These are phyloP conservation scores for Stomatorhinus ivindoensis DNA, from an alignment of 2,113 vertebrate genomes.

Conservation along the genomic window DNA sequence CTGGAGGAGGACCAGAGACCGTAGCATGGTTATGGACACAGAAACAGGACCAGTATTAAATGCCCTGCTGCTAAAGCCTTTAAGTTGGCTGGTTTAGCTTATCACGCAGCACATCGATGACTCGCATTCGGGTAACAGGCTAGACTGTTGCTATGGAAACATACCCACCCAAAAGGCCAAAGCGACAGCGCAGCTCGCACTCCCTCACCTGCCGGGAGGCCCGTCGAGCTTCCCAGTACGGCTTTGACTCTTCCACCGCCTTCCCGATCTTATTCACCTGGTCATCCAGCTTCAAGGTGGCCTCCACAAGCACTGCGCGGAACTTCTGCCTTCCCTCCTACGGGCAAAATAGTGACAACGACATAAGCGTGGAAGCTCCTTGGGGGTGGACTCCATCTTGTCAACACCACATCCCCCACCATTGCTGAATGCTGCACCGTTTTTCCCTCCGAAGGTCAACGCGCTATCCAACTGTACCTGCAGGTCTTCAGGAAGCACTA, in stretches of 20 bases:
- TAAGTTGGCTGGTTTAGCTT: neutral
- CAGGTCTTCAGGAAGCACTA: neutral
- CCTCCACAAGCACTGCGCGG: constrained; percentile 82
- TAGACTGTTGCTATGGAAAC: neutral
- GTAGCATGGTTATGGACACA: neutral
- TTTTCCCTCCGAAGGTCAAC: neutral
- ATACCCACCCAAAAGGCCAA: neutral
- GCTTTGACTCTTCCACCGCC: constrained; percentile 94
- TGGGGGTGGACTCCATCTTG: neutral
- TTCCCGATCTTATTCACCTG: constrained; percentile 90
- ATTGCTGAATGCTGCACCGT: neutral
- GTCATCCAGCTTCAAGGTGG: constrained; percentile 85
- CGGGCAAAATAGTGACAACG: neutral
- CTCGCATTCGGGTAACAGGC: neutral
- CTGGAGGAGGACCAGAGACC: neutral
- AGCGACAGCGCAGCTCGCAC: neutral
- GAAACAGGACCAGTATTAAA: neutral
- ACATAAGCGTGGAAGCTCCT: neutral
- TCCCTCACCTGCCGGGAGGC: constrained; percentile 79
- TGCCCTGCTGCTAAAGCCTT: neutral
- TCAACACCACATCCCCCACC: neutral
- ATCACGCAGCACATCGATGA: neutral
- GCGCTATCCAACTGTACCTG: no score
- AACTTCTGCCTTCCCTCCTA: constrained; percentile 92
- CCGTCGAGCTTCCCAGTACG: constrained; percentile 92